Evolutionary conservation across 2,888 invertebrate species (phyloP).

Genomic region (Apotomis capreana): DNA sequence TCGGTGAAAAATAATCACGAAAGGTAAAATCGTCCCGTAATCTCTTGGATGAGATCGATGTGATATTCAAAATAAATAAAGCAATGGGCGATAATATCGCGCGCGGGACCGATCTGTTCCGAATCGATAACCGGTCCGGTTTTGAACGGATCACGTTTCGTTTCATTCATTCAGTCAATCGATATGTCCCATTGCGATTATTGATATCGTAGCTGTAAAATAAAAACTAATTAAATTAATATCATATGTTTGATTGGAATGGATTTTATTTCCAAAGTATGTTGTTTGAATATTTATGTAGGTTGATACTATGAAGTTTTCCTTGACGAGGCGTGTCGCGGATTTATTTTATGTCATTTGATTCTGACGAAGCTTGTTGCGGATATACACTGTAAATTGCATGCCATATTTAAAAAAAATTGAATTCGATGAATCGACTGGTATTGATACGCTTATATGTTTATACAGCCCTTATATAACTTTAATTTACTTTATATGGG

Average conservation of each 20-base stretch:
- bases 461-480: too few species aligned
- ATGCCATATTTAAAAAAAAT: too few species aligned
- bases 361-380: too few species aligned
- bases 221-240: not conserved
- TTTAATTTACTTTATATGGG: too few species aligned
- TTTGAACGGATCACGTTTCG: constrained; percentile 31
- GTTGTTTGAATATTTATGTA: not conserved
- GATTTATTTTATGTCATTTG: too few species aligned
- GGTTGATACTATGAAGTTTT: too few species aligned
- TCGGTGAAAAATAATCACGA: constrained; percentile 1
- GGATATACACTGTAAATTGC: too few species aligned
- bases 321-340: too few species aligned
- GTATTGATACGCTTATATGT: too few species aligned
- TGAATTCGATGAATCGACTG: too few species aligned
- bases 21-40: constrained; percentile 23
- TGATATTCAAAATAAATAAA: constrained; percentile 40
- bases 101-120: constrained; percentile 32
- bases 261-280: not conserved
- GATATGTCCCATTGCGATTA: constrained; percentile 19
- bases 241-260: too few species aligned
- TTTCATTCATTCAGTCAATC: constrained; percentile 31
- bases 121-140: constrained; percentile 29
- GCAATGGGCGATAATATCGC: constrained; percentile 34
- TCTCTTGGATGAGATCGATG: constrained; percentile 33
- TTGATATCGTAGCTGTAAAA: constrained; percentile 12